Percentiles rank a stretch among this genome's conserved stretches.
Conservation (phyloP, 1,140 invertebrate species). For the Drosophila equinoxialis region DNA sequence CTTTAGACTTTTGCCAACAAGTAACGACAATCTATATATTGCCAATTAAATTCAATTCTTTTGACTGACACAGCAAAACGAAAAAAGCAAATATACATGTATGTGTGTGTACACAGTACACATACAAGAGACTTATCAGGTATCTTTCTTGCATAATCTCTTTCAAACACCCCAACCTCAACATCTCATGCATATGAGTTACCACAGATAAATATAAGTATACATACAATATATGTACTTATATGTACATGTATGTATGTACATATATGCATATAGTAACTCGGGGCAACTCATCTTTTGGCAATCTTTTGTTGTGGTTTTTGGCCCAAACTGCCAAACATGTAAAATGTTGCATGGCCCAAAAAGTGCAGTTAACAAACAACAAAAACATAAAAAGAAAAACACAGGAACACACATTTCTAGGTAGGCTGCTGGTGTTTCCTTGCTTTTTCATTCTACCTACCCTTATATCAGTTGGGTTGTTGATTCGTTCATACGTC, state of each 20-base stretch:
- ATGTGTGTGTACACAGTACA: too few species aligned
- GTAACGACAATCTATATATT: not conserved
- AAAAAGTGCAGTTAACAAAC: constrained; percentile 4
- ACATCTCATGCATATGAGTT: not conserved
- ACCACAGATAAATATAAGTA: not conserved
- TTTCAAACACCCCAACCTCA: not conserved
- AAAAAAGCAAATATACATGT: not conserved
- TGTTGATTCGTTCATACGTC: constrained; percentile 6
- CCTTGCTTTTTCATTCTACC: not conserved
- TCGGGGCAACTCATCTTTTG: not conserved
- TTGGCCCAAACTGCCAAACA: not conserved
- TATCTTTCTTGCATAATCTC: constrained; percentile 3
- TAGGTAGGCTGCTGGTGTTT: not conserved
- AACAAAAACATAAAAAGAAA: not conserved
- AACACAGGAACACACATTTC: not conserved
- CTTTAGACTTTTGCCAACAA: not conserved
- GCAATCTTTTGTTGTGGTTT: constrained; percentile 11
- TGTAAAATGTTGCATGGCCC: not conserved
- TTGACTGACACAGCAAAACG: not conserved
- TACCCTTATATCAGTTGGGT: not conserved
- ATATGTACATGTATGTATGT: too few species aligned
- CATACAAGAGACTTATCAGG: not conserved
- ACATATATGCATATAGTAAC: not conserved
- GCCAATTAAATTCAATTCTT: constrained; percentile 8
- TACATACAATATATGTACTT: too few species aligned